A percentile compares a stretch with the other conserved stretches of the same genome.
Conservation (phyloP, 30 jellyfish, hydroid and myxozoan species). For the Pelagia noctiluca region DNA sequence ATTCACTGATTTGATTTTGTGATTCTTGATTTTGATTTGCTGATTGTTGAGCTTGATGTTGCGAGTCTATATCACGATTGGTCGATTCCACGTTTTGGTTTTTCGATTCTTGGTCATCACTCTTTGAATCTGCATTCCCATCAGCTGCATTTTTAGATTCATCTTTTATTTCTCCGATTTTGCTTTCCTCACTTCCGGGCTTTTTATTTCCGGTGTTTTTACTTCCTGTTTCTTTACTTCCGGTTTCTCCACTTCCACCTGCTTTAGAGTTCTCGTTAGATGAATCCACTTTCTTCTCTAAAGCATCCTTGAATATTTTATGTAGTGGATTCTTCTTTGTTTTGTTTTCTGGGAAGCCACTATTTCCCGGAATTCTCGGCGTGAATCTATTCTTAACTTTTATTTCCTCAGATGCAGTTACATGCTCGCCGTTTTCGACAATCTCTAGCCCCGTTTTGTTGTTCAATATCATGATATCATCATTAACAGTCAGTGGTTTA, state of each 20-base stretch:
- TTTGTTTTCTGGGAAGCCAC: not conserved
- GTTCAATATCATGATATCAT: constrained; percentile 62
- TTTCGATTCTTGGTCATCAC: too few relatives aligned
- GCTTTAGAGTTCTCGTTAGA: too few relatives aligned
- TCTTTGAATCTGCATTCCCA: too few relatives aligned
- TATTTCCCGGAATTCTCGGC: constrained; percentile 43
- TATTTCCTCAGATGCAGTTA: constrained; percentile 48
- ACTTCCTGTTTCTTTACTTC: not conserved
- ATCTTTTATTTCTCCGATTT: too few relatives aligned
- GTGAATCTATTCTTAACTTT: constrained; percentile 36
- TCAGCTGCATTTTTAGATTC: too few relatives aligned
- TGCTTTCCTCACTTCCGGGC: too few relatives aligned
- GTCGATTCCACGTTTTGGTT: too few relatives aligned
- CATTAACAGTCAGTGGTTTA: constrained; percentile 17
- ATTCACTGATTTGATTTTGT: not conserved
- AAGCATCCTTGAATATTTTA: constrained; percentile 25
- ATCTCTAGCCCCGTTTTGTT: constrained; percentile 34
- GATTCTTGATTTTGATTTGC: constrained; percentile 12
- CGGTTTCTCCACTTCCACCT: not conserved
- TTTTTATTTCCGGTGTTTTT: not conserved
- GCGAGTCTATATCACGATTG: too few relatives aligned
- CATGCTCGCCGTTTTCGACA: constrained; percentile 69
- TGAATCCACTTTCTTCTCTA: not conserved
- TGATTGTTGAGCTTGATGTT: too few relatives aligned
- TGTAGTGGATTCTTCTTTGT: constrained; percentile 21